A percentile compares a stretch with the other conserved stretches of the same genome.
These are phyloP conservation scores for Entomyzon cyanotis DNA, from an alignment of 2,113 vertebrate species.

Conservation along the genomic window DNA sequence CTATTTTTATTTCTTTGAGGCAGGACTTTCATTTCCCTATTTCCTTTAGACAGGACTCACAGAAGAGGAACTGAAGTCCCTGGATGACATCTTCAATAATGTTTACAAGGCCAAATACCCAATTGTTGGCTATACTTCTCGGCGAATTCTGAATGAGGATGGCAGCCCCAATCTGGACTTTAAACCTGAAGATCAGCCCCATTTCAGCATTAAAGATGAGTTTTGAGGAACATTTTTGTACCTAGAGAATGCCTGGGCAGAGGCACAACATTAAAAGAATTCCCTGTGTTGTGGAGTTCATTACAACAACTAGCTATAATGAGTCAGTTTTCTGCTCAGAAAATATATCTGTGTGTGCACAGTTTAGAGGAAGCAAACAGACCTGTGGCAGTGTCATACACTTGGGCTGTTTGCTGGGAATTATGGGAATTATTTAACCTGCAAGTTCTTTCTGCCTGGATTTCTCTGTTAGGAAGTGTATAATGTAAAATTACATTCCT, in stretches of 20 bases:
- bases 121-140: slow-evolving; percentile 91
- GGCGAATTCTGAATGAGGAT: slow-evolving; percentile 85
- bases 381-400: background rate
- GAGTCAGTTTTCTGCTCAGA: background rate
- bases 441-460: background rate
- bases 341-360: background rate
- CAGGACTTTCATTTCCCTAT: background rate
- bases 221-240: slow-evolving; percentile 74
- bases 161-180: slow-evolving; percentile 91
- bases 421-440: background rate
- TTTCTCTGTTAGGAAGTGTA: background rate
- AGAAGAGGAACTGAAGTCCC: slow-evolving; percentile 82
- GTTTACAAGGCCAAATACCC: slow-evolving; percentile 96
- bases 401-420: background rate
- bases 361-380: background rate
- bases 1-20: background rate
- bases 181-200: slow-evolving; percentile 90
- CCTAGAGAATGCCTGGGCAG: background rate
- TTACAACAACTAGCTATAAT: background rate
- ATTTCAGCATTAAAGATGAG: slow-evolving; percentile 89
- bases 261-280: background rate
- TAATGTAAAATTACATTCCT: background rate
- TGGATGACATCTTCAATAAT: slow-evolving; percentile 86
- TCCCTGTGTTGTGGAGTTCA: background rate
- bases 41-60: slow-evolving; percentile 83